Base-by-base conservation (phyloP, 2,797 vertebrate genomes). In the Chloroceryle inda region DNA sequence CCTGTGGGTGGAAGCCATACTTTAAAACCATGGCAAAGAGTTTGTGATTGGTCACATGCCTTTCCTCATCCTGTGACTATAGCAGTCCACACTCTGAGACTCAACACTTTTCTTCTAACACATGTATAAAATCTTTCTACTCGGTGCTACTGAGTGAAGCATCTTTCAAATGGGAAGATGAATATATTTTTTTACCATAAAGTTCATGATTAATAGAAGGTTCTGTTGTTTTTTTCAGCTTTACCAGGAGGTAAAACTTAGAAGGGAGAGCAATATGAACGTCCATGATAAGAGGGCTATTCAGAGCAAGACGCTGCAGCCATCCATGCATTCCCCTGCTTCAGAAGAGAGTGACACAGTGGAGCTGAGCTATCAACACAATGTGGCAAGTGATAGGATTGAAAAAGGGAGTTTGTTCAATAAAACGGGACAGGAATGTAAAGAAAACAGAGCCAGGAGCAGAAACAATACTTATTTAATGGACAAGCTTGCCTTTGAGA, bases 201-300 rank as follows among this genome's bases (percentile, higher is more conserved):
- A 77, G 52, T 38, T 90, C 4, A 3, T 85, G 66, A 66, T 35
- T 89, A 68, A 90, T 58, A 91, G 69, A 58, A 27, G 11, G 3
- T 47, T 91, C 55, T 90, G 3, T 85, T 97, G 88, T 84, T 56
- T 95, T 66, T 96, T 98, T 72, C 96, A 99, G 99, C 98, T 99
- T 96, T 99, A 99, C 96, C 98, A 98, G 96, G 99, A 99, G 96
- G 99, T 99, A 95, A 99, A 98, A 97, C 95, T 98, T 96, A 98
- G 98, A 94, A 98, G 98, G 89, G 98, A 98, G 74, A 98, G 94
- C 85, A 98, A 94, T 52, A 92, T 98, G 98, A 96, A 92, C 4
- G 58, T 96, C 42, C 53, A 75, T 33, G 98, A 97, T 94, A 98
- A 94, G 66, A 97, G 95, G 73, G 96, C 90, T 50, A 95, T 96